phyloP scores from a whole-genome alignment of 2,797 vertebrate genomes.

The Sparus aurata region DNA sequence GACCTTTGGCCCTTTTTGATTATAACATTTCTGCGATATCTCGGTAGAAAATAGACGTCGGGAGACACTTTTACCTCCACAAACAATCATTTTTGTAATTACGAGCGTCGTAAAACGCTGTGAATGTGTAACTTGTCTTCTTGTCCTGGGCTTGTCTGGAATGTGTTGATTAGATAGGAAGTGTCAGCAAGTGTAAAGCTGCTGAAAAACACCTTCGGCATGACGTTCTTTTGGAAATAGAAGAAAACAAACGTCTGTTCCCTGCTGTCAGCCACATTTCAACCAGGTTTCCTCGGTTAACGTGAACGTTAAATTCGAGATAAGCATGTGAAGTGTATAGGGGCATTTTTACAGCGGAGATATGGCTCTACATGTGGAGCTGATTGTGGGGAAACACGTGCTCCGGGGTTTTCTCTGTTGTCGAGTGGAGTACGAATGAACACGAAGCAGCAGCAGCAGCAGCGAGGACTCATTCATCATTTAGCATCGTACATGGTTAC shows the following conservation, averaged over 20 bases:
- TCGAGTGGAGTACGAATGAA: slow-evolving; percentile 32
- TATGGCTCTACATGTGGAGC: neutral
- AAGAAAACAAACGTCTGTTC: neutral
- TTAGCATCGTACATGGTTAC: slow-evolving; percentile 71
- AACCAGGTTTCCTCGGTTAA: neutral
- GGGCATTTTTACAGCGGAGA: neutral
- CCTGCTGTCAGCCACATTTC: neutral
- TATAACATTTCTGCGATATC: neutral
- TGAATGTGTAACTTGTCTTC: slow-evolving; percentile 62
- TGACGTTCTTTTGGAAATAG: neutral
- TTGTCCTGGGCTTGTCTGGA: slow-evolving; percentile 50
- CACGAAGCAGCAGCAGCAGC: neutral
- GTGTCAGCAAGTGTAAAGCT: slow-evolving; percentile 17
- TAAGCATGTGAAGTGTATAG: neutral
- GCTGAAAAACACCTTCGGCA: neutral
- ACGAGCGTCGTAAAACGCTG: slow-evolving; percentile 32
- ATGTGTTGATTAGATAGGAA: slow-evolving; percentile 60
- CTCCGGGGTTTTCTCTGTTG: slow-evolving; percentile 35
- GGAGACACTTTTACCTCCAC: neutral
- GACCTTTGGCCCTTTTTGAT: neutral
- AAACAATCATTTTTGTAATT: slow-evolving; percentile 10
- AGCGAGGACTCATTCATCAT: slow-evolving; percentile 77
- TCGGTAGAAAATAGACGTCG: neutral
- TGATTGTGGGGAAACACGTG: slow-evolving; percentile 56
- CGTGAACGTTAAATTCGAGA: neutral